Evolutionary conservation across 2,888 invertebrate genomes (phyloP).

Genomic region (Drosophila buzzatii): DNA sequence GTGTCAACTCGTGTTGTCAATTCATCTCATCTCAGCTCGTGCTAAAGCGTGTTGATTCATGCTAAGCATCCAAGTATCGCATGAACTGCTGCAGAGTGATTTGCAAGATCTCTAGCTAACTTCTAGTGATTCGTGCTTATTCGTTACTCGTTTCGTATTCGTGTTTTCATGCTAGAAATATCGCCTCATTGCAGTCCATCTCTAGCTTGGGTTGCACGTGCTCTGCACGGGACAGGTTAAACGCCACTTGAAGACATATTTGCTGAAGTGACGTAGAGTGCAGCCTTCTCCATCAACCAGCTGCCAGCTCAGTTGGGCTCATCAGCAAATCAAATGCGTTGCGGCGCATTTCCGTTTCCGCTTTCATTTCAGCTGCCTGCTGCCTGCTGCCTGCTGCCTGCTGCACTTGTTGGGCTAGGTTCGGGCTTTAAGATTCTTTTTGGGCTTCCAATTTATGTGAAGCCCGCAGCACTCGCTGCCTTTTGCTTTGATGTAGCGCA

Average conservation of each 20-base stretch:
- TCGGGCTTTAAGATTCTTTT: slow-evolving; percentile 31
- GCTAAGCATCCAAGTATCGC: no score
- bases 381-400: slow-evolving; percentile 11
- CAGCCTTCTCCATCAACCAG: slow-evolving; percentile 32
- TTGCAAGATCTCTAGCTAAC: background rate
- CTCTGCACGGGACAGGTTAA: slow-evolving; percentile 18
- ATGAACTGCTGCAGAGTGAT: no score
- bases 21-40: no score
- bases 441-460: slow-evolving; percentile 67
- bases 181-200: background rate
- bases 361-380: slow-evolving; percentile 22
- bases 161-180: background rate
- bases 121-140: no score
- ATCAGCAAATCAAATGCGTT: slow-evolving; percentile 76
- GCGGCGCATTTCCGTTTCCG: slow-evolving; percentile 54
- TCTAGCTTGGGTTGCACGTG: background rate
- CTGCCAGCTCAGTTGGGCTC: slow-evolving; percentile 44
- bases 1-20: background rate
- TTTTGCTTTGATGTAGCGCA: slow-evolving; percentile 70
- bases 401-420: slow-evolving; percentile 58
- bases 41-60: background rate
- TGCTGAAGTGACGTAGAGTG: slow-evolving; percentile 65
- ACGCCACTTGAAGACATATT: slow-evolving; percentile 69
- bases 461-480: slow-evolving; percentile 73
- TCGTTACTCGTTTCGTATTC: background rate